phyloP scores from a whole-genome alignment of 2,113 vertebrate genomes.

The Haemorhous mexicanus region DNA sequence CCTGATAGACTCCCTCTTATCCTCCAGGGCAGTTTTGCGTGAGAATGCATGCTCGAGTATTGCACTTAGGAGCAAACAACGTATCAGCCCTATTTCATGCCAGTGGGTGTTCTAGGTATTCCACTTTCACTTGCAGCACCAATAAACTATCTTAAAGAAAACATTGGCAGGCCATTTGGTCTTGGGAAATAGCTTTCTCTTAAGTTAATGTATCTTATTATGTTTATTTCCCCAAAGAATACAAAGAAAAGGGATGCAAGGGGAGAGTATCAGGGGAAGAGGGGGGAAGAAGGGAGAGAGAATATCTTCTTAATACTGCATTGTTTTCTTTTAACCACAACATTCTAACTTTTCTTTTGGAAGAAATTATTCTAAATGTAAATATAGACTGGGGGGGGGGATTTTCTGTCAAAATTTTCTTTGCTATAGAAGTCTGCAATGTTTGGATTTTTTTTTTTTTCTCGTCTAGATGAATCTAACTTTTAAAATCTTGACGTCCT shows the following conservation, averaged over 20 bases:
- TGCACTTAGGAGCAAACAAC: neutral
- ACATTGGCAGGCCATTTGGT: neutral
- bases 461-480: neutral
- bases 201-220: neutral
- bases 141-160: neutral
- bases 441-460: neutral
- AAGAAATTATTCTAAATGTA: neutral
- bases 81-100: neutral
- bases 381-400: accelerated
- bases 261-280: too few relatives aligned
- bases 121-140: neutral
- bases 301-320: neutral
- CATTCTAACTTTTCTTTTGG: neutral
- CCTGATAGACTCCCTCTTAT: neutral
- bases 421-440: neutral
- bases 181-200: neutral
- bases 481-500: neutral
- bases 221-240: neutral
- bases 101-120: neutral
- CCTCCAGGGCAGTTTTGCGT: neutral
- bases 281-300: neutral
- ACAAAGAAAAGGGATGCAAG: neutral
- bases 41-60: neutral
- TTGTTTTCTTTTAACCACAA: neutral
- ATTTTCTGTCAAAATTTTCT: neutral